A percentile compares a stretch with the other conserved stretches of the same genome.
Evolutionary conservation across 1,140 invertebrate genomes (phyloP).

Genomic region (Drosophila burlai): DNA sequence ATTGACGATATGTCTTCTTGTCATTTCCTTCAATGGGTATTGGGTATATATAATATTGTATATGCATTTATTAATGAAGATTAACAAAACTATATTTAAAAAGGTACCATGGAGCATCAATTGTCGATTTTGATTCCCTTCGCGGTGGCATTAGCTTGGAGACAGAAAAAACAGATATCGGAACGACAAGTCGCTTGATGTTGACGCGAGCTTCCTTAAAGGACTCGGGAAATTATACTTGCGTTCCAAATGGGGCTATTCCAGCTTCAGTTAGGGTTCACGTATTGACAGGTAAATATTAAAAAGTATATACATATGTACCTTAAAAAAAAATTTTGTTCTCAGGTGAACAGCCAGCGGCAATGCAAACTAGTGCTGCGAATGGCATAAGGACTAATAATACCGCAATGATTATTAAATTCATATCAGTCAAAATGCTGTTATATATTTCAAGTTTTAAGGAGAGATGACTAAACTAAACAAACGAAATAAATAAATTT

Average conservation of each 20-base stretch:
- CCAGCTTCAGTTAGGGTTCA: conserved; percentile 94
- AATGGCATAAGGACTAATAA: conserved; percentile 88
- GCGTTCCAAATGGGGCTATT: conserved; percentile 94
- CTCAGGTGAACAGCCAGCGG: conserved; percentile 90
- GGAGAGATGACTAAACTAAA: conserved; percentile 71
- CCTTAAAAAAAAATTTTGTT: neutral
- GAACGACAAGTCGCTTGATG: conserved; percentile 94
- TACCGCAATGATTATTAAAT: conserved; percentile 54
- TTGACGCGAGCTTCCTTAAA: conserved; percentile 93
- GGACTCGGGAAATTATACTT: conserved; percentile 96
- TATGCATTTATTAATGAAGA: neutral
- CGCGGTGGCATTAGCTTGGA: conserved; percentile 94
- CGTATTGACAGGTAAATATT: conserved; percentile 92
- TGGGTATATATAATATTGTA: neutral
- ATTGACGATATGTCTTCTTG: neutral
- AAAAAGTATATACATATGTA: neutral
- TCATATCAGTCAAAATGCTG: conserved; percentile 82
- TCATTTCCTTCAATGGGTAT: neutral
- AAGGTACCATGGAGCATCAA: conserved; percentile 91
- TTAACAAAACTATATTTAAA: neutral
- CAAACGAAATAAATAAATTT: conserved; percentile 10
- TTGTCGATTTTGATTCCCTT: conserved; percentile 94
- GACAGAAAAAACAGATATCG: conserved; percentile 95
- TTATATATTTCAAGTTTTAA: conserved; percentile 50
- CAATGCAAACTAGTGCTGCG: conserved; percentile 92